phyloP scores from a whole-genome alignment of 2,888 invertebrate species.

The Cataglyphis rosenhaueri region DNA sequence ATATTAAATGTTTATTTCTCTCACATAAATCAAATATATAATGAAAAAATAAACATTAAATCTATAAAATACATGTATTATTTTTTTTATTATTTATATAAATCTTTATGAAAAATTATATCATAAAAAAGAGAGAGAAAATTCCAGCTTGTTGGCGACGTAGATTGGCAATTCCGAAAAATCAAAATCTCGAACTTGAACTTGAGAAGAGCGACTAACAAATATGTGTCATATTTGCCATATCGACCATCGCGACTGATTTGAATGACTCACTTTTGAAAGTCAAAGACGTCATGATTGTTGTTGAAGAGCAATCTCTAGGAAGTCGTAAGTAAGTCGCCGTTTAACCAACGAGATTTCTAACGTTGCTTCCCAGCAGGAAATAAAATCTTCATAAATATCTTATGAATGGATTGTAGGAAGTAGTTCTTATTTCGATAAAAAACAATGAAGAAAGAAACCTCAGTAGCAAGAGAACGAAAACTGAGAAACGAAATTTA shows the following conservation, averaged over 20 bases:
- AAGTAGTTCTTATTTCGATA: not conserved
- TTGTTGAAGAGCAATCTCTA: constrained; percentile 28
- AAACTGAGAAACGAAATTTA: constrained; percentile 11
- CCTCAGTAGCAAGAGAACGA: not conserved
- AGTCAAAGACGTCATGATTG: constrained; percentile 66
- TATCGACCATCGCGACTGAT: constrained; percentile 40
- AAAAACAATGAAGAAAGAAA: constrained; percentile 6
- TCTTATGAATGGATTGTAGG: no score
- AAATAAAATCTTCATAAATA: no score
- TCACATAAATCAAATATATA: not conserved
- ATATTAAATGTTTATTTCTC: not conserved
- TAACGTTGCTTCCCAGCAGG: not conserved
- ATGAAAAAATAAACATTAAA: not conserved
- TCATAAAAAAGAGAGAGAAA: no score
- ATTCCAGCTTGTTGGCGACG: not conserved
- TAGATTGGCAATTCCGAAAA: constrained; percentile 12
- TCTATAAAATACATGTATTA: not conserved
- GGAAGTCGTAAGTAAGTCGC: constrained; percentile 43
- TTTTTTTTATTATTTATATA: constrained; percentile 9
- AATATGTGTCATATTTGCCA: constrained; percentile 29
- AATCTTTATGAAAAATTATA: constrained; percentile 19
- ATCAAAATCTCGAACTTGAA: constrained; percentile 68
- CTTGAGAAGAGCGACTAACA: constrained; percentile 63
- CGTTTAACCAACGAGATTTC: constrained; percentile 32
- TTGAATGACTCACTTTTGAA: constrained; percentile 69